Conservation (phyloP, 2,113 vertebrate genomes). For the Cochlearius cochlearius region DNA sequence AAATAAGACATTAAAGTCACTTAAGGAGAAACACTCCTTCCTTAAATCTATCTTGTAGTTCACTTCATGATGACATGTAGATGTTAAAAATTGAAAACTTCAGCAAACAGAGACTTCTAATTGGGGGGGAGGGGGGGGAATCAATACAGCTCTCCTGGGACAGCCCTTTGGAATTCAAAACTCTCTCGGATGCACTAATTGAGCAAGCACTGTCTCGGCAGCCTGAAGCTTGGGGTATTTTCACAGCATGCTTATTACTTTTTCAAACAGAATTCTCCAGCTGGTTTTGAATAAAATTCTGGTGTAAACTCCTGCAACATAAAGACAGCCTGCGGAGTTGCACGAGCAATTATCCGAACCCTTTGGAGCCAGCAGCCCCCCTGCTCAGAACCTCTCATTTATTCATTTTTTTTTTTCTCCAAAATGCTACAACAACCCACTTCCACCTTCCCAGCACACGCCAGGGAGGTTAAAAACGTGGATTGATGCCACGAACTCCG, state of each 20-base stretch:
- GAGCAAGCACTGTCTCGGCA: not conserved
- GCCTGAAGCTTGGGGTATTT: not conserved
- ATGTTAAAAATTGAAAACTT: not conserved
- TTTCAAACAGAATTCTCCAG: not conserved
- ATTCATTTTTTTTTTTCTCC: not conserved
- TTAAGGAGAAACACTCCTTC: not conserved
- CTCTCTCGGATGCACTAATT: not conserved
- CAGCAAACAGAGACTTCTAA: not conserved
- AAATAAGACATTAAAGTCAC: not conserved
- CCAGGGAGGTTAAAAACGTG: not conserved
- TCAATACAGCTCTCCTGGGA: not conserved
- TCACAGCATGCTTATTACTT: not conserved
- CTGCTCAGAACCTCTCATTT: not conserved
- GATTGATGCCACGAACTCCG: rapidly evolving
- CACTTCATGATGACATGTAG: not conserved
- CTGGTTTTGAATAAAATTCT: not conserved
- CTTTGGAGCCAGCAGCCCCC: not conserved
- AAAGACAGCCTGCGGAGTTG: not conserved
- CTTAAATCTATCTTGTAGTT: not conserved
- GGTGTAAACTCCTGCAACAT: not conserved
- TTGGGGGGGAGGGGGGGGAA: no score
- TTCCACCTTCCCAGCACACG: not conserved
- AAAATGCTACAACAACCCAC: not conserved
- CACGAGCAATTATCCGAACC: not conserved
- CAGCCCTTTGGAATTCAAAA: not conserved